Percentiles rank a stretch among this genome's conserved stretches.
Conservation (phyloP, 2,113 vertebrate species). For the Thunnus thynnus region DNA sequence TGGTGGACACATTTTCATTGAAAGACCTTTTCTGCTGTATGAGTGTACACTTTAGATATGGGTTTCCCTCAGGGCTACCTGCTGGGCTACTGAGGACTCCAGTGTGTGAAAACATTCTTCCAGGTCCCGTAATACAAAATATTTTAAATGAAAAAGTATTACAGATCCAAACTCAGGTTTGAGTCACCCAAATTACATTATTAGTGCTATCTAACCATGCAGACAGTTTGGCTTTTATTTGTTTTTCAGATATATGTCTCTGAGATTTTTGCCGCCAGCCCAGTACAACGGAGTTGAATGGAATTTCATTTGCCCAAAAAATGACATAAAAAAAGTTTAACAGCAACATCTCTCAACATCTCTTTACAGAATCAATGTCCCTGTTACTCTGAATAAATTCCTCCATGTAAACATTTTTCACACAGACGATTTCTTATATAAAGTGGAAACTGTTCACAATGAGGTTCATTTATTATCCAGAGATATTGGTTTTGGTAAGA, state of each 20-base stretch:
- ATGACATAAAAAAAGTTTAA: too few species aligned
- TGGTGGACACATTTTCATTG: background rate
- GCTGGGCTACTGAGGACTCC: conserved; percentile 1
- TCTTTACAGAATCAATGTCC: background rate
- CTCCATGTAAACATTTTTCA: too few species aligned
- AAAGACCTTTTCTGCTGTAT: conserved; percentile 3
- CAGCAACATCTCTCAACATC: background rate
- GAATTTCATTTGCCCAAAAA: too few species aligned
- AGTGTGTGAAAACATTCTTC: background rate
- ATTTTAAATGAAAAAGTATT: background rate
- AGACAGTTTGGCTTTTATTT: background rate
- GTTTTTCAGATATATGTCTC: background rate
- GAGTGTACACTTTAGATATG: background rate
- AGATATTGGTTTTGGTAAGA: too few species aligned
- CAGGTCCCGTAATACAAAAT: background rate
- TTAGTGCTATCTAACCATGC: background rate
- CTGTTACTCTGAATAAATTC: too few species aligned
- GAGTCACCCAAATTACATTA: too few species aligned
- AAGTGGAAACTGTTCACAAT: too few species aligned
- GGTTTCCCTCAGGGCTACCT: conserved; percentile 7
- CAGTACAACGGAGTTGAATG: too few species aligned
- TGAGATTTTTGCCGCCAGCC: too few species aligned
- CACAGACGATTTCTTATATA: too few species aligned
- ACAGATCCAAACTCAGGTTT: background rate
- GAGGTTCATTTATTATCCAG: too few species aligned